A percentile compares a stretch with the other conserved stretches of the same genome.
Conservation (phyloP, 2,888 invertebrate species). For the Melitaea athalia region DNA sequence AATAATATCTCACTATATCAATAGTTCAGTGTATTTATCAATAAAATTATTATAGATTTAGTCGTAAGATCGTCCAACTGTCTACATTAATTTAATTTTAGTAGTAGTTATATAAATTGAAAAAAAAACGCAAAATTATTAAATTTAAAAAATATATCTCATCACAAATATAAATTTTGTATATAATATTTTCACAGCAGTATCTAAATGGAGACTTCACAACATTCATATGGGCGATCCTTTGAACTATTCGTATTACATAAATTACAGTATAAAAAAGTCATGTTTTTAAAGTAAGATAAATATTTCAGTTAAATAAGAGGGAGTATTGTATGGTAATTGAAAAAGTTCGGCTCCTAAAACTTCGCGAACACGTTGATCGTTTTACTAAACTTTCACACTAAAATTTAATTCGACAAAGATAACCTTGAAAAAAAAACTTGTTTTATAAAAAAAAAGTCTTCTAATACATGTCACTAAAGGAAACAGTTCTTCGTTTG, state of each 20-base stretch:
- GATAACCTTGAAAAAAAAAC: neutral
- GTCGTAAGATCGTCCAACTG: too few species aligned
- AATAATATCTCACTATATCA: too few species aligned
- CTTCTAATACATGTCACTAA: neutral
- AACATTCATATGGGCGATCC: too few species aligned
- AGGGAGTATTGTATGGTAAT: slow-evolving; percentile 20
- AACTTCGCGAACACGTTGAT: slow-evolving; percentile 23
- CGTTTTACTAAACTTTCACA: slow-evolving; percentile 12
- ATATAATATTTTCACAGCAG: too few species aligned
- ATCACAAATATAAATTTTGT: too few species aligned
- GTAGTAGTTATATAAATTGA: too few species aligned
- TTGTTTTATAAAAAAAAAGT: neutral
- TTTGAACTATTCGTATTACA: too few species aligned
- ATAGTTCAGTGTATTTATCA: neutral
- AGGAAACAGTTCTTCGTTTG: neutral
- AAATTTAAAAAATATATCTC: too few species aligned
- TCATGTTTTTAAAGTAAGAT: slow-evolving; percentile 3
- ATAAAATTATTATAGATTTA: neutral
- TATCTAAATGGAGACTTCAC: too few species aligned
- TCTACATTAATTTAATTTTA: too few species aligned
- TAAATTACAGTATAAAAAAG: too few species aligned
- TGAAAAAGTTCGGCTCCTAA: slow-evolving; percentile 24
- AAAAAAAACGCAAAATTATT: too few species aligned
- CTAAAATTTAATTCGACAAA: slow-evolving; percentile 11
- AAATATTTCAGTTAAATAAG: slow-evolving; percentile 25